Conservation (phyloP, 2,888 invertebrate species). For the Beris morrisii region DNA sequence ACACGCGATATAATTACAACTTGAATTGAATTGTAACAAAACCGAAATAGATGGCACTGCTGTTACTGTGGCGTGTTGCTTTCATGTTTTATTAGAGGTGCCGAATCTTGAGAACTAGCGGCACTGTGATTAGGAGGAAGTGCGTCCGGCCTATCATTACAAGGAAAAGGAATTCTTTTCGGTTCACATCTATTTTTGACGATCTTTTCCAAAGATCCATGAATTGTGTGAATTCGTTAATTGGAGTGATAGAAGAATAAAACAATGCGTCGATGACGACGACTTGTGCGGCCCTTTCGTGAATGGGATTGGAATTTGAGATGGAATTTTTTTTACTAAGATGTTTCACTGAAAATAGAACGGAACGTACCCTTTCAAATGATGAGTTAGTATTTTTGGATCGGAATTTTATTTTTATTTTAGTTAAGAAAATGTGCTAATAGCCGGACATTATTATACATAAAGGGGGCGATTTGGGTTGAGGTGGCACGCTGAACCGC, state of each 20-base stretch:
- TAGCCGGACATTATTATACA: no score
- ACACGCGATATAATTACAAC: constrained; percentile 23
- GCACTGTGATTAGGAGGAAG: constrained; percentile 6
- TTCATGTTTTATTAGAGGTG: constrained; percentile 32
- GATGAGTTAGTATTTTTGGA: no score
- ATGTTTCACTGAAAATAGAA: no score
- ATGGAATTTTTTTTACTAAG: no score
- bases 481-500: no score
- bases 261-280: constrained; percentile 26
- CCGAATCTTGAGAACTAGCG: background rate
- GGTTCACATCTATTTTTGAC: constrained; percentile 14
- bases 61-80: constrained; percentile 18
- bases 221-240: constrained; percentile 36
- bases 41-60: constrained; percentile 26
- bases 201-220: constrained; percentile 24
- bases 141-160: constrained; percentile 8
- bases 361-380: no score
- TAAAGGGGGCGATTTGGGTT: no score
- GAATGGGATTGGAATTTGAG: constrained; percentile 20
- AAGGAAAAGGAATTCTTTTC: constrained; percentile 7
- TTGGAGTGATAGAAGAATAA: constrained; percentile 30
- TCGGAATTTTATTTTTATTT: no score
- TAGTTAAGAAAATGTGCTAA: no score
- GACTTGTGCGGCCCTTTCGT: constrained; percentile 31
- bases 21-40: constrained; percentile 27